Percentiles rank a stretch among this genome's conserved stretches.
Conservation (phyloP, 2,888 invertebrate species). For the Drosophila emarginata region DNA sequence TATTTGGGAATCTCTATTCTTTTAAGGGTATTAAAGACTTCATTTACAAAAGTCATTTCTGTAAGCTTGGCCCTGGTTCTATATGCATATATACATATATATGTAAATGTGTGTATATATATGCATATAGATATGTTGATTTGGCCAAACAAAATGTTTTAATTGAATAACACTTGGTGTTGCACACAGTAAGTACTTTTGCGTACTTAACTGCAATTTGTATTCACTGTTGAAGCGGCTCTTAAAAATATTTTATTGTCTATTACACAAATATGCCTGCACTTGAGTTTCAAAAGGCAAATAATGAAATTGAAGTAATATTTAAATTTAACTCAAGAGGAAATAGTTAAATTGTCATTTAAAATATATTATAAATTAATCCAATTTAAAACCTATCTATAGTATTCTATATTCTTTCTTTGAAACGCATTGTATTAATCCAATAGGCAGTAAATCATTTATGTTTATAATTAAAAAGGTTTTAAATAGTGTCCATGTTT, state of each 20-base stretch:
- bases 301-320: neutral
- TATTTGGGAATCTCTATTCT: neutral
- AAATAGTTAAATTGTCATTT: neutral
- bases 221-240: neutral
- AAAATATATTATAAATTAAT: no score
- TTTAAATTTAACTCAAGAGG: neutral
- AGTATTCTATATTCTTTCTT: no score
- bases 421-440: no score
- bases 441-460: no score
- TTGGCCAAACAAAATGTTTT: slow-evolving; percentile 71
- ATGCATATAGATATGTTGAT: slow-evolving; percentile 57
- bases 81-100: neutral
- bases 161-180: slow-evolving; percentile 58
- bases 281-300: neutral
- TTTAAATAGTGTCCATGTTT: neutral
- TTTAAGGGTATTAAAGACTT: neutral
- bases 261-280: neutral
- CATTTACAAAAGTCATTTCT: slow-evolving; percentile 67
- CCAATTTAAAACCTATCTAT: no score
- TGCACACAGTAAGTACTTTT: slow-evolving; percentile 17
- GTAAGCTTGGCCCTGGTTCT: slow-evolving; percentile 38
- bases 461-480: neutral
- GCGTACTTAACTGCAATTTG: slow-evolving; percentile 2
- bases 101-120: neutral
- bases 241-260: slow-evolving; percentile 2